phyloP scores from a whole-genome alignment of 2,113 vertebrate species.

The Phoxinus phoxinus region DNA sequence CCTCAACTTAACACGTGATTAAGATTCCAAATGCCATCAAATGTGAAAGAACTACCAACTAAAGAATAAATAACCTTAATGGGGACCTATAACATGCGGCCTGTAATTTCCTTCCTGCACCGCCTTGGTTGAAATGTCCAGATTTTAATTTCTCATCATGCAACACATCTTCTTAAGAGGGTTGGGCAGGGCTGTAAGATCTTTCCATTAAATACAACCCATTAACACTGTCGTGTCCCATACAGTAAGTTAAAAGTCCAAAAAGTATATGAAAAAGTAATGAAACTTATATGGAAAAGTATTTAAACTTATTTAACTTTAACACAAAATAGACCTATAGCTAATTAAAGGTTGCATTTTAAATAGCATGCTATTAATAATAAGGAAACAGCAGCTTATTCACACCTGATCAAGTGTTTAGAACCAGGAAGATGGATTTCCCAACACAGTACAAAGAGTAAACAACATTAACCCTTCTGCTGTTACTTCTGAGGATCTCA shows the following conservation, averaged over 20 bases:
- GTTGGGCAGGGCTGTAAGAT: conserved; percentile 60
- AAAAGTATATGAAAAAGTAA: not conserved
- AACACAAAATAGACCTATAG: not conserved
- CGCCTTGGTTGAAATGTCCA: conserved; percentile 69
- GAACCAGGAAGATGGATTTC: not conserved
- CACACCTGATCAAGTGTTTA: not conserved
- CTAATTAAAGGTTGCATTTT: not conserved
- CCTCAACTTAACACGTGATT: conserved; percentile 73
- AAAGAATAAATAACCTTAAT: conserved; percentile 73
- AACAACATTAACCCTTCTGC: not conserved
- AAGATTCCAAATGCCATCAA: conserved; percentile 77
- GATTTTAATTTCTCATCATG: conserved; percentile 68
- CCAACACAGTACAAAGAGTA: not conserved
- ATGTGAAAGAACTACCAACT: conserved; percentile 77
- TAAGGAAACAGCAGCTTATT: not conserved
- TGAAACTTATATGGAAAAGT: not conserved
- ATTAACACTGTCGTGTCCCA: not conserved
- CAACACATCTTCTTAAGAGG: conserved; percentile 55
- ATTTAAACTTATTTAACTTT: not conserved
- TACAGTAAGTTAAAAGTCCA: not conserved
- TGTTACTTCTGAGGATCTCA: not conserved
- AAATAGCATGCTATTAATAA: not conserved
- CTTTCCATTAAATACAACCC: conserved; percentile 3
- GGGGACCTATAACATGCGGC: conserved; percentile 57
- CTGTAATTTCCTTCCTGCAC: conserved; percentile 63